These are phyloP conservation scores for Chionis minor DNA, from an alignment of 2,113 vertebrate species.

Conservation along the genomic window DNA sequence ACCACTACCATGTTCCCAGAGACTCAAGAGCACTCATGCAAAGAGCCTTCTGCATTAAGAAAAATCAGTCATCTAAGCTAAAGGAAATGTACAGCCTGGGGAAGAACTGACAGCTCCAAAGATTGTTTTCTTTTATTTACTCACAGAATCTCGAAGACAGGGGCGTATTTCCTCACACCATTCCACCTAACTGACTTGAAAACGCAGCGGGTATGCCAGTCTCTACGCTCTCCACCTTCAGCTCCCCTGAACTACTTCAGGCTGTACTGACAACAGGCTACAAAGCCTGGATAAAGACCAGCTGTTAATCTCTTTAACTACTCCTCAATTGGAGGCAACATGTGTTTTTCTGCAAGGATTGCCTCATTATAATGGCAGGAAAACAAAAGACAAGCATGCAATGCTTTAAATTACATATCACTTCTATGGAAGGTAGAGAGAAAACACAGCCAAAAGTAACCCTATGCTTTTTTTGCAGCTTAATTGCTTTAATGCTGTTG, in stretches of 20 bases:
- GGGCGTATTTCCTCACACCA: neutral
- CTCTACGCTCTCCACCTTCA: neutral
- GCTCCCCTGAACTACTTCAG: neutral
- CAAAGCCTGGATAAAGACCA: neutral
- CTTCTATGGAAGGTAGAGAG: neutral
- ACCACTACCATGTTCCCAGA: neutral
- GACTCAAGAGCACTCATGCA: neutral
- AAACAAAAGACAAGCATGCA: neutral
- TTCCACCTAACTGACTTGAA: neutral
- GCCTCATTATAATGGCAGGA: neutral
- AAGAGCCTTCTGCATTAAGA: neutral
- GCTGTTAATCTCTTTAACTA: neutral
- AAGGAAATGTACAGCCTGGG: neutral
- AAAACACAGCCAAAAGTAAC: neutral
- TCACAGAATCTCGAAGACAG: neutral
- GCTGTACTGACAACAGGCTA: rapidly evolving
- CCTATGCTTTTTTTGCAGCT: neutral
- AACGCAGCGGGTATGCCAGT: neutral
- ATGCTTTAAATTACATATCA: neutral
- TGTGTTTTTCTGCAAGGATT: neutral
- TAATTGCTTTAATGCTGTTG: neutral
- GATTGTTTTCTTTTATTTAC: neutral
- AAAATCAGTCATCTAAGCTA: neutral
- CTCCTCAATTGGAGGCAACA: neutral
- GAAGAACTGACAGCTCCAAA: slow-evolving; percentile 1